These are phyloP conservation scores for Xestobium rufovillosum DNA, from an alignment of 2,888 invertebrate species.

Conservation along the genomic window DNA sequence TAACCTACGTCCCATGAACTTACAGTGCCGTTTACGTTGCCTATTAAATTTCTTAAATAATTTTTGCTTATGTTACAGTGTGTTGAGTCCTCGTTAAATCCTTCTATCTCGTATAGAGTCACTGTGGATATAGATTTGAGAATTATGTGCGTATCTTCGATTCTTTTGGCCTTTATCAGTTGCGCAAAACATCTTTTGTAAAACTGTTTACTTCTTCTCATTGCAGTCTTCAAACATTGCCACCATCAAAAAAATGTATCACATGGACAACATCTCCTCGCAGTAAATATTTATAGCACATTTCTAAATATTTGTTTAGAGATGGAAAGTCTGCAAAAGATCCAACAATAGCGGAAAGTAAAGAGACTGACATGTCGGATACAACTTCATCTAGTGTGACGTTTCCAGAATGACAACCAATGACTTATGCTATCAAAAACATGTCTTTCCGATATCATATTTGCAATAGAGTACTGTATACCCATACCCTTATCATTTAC, in stretches of 20 bases:
- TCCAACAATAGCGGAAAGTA: neutral
- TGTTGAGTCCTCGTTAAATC: neutral
- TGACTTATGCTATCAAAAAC: neutral
- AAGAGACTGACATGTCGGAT: neutral
- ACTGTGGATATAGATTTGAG: slow-evolving; percentile 8
- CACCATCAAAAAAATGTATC: slow-evolving; percentile 12
- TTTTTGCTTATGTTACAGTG: slow-evolving; percentile 10
- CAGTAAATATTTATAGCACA: neutral
- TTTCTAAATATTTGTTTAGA: neutral
- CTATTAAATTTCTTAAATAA: slow-evolving; percentile 11
- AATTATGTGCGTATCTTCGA: slow-evolving; percentile 4
- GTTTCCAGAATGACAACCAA: neutral
- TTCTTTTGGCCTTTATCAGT: slow-evolving; percentile 4
- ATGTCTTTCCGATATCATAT: neutral
- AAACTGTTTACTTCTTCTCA: slow-evolving; percentile 10
- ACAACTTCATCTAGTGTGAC: neutral
- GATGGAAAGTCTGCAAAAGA: neutral
- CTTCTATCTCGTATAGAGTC: slow-evolving; percentile 7
- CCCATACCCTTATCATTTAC: neutral
- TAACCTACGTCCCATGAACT: slow-evolving; percentile 7
- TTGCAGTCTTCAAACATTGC: slow-evolving; percentile 12
- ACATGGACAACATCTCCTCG: slow-evolving; percentile 17
- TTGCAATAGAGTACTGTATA: neutral
- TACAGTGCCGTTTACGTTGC: slow-evolving; percentile 6
- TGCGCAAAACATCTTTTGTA: slow-evolving; percentile 8